Base-by-base conservation (phyloP, 2,888 invertebrate genomes). In the Microplitis manilae region DNA sequence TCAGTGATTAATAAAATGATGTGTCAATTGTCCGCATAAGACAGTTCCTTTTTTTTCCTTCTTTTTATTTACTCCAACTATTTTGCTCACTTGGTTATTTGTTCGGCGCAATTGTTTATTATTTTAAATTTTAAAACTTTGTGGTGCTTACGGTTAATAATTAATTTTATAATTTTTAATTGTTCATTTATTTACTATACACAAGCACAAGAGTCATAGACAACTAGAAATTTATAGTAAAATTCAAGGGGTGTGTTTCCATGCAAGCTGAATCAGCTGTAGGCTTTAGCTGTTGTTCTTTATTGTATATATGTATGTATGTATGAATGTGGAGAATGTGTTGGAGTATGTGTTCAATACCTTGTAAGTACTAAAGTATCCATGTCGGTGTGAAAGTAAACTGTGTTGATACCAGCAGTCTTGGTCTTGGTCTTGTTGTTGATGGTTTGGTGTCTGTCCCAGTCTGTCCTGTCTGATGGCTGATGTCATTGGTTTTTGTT, bases 201-300 rank as follows among this genome's bases (percentile, higher is more conserved):
- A 50, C 50, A 41, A 30, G n/a, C 8, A 50, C 20, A 50, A 20
- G 68, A 70, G 38, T 60, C 17, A 61, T 60, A 70, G 38, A 15
- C 61, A n/a, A 13, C 15, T 4, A 71, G 13, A 71, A 15, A 61
- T 62, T 71, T 62, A 60, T 71, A 71, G 62, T n/a, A 62, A 62
- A 71, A 62, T 61, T 9, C 9, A 71, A 60, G 62, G 62, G 62
- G 71, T 39, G 69, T 60, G 71, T 71, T 71, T 71, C 61, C 62
- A 71, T 71, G 71, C 70, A 62, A 61, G 15, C 9, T 39, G 41
- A 61, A 71, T 62, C 62, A 71, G 71, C 62, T 71, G 62, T 38
- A 15, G 38, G 20, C 13, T 13, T 59, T 69, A 17, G 17, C 50
- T 69, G 17, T 69, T 15, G 15, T 15, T 15, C n/a, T 15, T 62